phyloP scores from a whole-genome alignment of 2,113 vertebrate genomes.

The Regulus satrapa region DNA sequence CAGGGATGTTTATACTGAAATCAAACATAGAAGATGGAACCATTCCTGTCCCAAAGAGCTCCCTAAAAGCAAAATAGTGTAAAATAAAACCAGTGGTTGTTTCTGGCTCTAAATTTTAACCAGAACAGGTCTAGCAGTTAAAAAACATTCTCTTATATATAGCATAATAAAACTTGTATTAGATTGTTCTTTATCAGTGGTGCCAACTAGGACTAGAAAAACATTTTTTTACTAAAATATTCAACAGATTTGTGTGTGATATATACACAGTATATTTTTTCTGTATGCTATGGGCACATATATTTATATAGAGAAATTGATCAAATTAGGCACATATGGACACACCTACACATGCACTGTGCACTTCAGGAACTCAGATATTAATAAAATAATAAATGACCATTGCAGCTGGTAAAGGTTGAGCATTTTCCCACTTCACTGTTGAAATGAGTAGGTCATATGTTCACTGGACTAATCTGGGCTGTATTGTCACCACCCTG shows the following conservation, averaged over 20 bases:
- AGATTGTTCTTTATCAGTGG: neutral
- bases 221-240: neutral
- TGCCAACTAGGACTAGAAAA: neutral
- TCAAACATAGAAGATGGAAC: neutral
- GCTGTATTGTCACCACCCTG: neutral
- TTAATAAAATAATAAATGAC: neutral
- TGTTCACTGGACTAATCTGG: neutral
- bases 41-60: neutral
- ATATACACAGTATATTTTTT: neutral
- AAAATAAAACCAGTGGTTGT: neutral
- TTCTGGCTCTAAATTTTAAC: neutral
- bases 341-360: neutral
- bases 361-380: neutral
- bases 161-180: neutral
- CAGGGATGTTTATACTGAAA: slow-evolving; percentile 10
- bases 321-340: neutral
- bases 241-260: neutral
- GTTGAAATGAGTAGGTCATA: neutral
- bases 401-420: neutral
- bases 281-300: neutral
- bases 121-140: neutral
- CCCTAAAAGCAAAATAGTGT: neutral
- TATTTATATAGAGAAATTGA: neutral
- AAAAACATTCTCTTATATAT: neutral
- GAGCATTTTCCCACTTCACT: neutral